Conservation (phyloP, 2,888 invertebrate species). For the Andrena hattorfiana region DNA sequence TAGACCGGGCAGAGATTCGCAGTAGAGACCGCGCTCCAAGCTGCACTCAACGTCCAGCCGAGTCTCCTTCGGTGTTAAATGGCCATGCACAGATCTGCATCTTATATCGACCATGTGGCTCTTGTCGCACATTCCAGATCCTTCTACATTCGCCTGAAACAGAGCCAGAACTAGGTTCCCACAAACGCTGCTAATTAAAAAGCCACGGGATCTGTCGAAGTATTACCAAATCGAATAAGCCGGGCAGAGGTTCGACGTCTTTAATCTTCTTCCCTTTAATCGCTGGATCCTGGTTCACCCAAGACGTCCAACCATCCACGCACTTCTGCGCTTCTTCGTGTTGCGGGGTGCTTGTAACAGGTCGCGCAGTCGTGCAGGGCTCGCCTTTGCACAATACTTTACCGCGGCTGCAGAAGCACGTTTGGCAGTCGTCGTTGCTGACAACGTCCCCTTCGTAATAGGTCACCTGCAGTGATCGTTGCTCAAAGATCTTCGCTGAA, state of each 20-base stretch:
- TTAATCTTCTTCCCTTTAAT: slow-evolving; percentile 82
- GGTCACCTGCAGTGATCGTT: slow-evolving; percentile 29
- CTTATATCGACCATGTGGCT: slow-evolving; percentile 90
- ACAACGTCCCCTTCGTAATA: slow-evolving; percentile 92
- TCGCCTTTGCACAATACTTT: slow-evolving; percentile 90
- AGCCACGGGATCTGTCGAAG: not conserved
- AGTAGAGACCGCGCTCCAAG: slow-evolving; percentile 90
- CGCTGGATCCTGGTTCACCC: slow-evolving; percentile 89
- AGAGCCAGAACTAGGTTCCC: too few species aligned
- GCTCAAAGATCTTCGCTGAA: not conserved
- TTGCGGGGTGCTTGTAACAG: slow-evolving; percentile 70
- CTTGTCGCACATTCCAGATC: slow-evolving; percentile 87
- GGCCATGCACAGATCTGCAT: slow-evolving; percentile 90
- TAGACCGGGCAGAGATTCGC: slow-evolving; percentile 84
- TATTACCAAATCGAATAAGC: slow-evolving; percentile 86
- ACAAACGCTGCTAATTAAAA: not conserved
- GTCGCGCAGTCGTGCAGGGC: slow-evolving; percentile 87
- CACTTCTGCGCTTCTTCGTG: slow-evolving; percentile 86
- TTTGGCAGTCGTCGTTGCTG: slow-evolving; percentile 92
- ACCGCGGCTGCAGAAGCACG: slow-evolving; percentile 91
- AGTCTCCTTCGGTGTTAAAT: slow-evolving; percentile 89
- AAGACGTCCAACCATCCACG: slow-evolving; percentile 91
- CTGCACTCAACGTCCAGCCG: slow-evolving; percentile 92
- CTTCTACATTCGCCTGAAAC: slow-evolving; percentile 82
- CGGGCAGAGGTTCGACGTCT: slow-evolving; percentile 88